Conservation (phyloP, 2,797 vertebrate genomes). For the Ceryle rudis region DNA sequence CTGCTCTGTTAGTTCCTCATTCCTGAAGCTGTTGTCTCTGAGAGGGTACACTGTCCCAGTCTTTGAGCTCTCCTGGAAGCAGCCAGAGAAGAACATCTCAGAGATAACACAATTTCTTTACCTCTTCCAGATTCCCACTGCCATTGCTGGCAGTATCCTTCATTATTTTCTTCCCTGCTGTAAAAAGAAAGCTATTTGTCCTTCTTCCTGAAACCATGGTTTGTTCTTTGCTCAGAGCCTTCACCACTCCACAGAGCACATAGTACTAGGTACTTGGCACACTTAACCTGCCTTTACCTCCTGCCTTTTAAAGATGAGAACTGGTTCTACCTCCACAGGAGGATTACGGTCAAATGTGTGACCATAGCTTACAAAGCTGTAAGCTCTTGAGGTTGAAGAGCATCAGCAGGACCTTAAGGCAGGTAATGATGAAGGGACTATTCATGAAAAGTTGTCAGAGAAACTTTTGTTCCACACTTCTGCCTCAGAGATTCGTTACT, state of each 20-base stretch:
- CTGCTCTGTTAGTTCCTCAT: not conserved
- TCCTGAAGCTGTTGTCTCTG: not conserved
- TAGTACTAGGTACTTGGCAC: not conserved
- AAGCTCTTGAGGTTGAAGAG: rapidly evolving
- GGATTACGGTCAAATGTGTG: not conserved
- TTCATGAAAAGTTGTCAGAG: not conserved
- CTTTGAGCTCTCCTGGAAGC: not conserved
- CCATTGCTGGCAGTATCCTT: not conserved
- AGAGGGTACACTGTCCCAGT: not conserved
- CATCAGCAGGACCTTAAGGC: not conserved
- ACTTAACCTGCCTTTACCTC: not conserved
- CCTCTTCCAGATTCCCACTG: not conserved
- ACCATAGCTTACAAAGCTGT: not conserved
- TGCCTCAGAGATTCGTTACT: not conserved
- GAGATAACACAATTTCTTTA: not conserved
- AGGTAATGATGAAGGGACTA: not conserved
- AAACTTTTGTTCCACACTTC: not conserved
- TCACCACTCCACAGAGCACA: not conserved
- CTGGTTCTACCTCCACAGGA: not conserved
- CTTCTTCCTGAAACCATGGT: not conserved
- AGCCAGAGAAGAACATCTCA: not conserved
- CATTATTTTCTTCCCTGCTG: not conserved
- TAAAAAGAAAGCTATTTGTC: not conserved
- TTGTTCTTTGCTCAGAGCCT: not conserved
- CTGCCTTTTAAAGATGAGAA: not conserved